Base-by-base conservation (phyloP, 2,797 vertebrate species). In the Syngnathus acus region DNA sequence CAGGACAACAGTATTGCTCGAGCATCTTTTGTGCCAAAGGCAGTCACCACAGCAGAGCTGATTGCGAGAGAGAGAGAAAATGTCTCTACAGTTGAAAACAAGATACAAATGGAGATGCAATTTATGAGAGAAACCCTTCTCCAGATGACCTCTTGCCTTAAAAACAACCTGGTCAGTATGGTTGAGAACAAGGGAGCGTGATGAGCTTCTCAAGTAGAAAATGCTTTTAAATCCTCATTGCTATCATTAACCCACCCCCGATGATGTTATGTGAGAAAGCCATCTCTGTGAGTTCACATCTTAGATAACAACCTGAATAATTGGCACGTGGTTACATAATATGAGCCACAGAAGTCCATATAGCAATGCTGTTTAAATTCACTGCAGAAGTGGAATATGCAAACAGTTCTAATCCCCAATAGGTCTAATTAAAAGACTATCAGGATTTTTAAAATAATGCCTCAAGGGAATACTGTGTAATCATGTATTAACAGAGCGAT, bases 401-500 rank as follows among this genome's bases (percentile, higher is more conserved):
- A 84, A 82, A 88, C 71, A 77, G 14, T 38, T 58, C 72, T 76
- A 84, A 87, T 87, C 78, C 86, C 86, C 88, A 84, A 85, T 80
- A 86, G 88, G 82, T 86, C 85, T 87, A 87, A 89, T 88, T 87
- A 88, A 86, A 84, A 80, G 78, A 83, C 77, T 77, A 86, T 85
- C 82, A 82, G 74, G 73, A 77, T 80, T 77, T 84, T 86, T 84
- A 85, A 79, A 86, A 85, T 78, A 68, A 79, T 68, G 78, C 83
- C 82, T 82, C 79, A 68, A 51, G 78, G 72, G 86, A 77, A 81
- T 77, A 81, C 68, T 67, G 76, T 69, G 77, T 86, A 88, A 88
- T 89, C 81, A 83, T 68, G 11, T 80, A 86, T 88, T 88, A 87
- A 87, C 84, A 82, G 84, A 86, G 86, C 84, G 83, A 87, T 88